Conservation (phyloP, 2,888 invertebrate species). For the Brachynemurus nebulosus region DNA sequence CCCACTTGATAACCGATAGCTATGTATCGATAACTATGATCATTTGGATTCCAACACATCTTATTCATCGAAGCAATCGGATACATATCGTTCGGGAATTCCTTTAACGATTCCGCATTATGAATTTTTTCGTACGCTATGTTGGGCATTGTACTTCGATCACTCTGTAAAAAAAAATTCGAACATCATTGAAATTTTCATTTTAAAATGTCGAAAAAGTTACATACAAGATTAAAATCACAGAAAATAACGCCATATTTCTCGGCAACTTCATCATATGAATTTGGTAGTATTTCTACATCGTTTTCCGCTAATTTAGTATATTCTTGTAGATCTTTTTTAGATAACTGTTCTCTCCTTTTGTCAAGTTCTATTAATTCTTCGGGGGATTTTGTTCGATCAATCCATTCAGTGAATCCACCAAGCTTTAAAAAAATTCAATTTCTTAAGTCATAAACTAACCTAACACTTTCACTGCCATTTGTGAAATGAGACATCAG, state of each 20-base stretch:
- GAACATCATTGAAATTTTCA: not conserved
- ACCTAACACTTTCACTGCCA: not conserved
- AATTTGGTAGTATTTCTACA: slow-evolving; percentile 32
- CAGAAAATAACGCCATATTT: slow-evolving; percentile 36
- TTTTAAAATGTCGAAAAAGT: not conserved
- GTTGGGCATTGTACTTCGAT: slow-evolving; percentile 15
- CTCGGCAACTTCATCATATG: slow-evolving; percentile 33
- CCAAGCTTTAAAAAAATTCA: slow-evolving; percentile 16
- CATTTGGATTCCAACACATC: slow-evolving; percentile 34
- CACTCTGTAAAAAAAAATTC: slow-evolving; percentile 16
- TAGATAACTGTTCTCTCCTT: not conserved
- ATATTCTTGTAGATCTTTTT: not conserved
- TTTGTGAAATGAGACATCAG: too few species aligned
- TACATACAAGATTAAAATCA: slow-evolving; percentile 25
- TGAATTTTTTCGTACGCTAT: slow-evolving; percentile 9
- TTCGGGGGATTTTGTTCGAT: slow-evolving; percentile 19
- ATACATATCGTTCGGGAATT: slow-evolving; percentile 22
- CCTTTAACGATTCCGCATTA: slow-evolving; percentile 12
- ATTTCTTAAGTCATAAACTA: not conserved
- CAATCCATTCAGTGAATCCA: slow-evolving; percentile 21
- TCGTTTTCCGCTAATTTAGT: slow-evolving; percentile 13
- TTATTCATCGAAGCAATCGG: slow-evolving; percentile 26
- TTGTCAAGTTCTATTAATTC: slow-evolving; percentile 16
- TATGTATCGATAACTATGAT: slow-evolving; percentile 29
- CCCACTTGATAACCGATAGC: slow-evolving; percentile 35